Conservation (phyloP, 53 echinoderm and acorn worm genomes). For the Astropecten irregularis region DNA sequence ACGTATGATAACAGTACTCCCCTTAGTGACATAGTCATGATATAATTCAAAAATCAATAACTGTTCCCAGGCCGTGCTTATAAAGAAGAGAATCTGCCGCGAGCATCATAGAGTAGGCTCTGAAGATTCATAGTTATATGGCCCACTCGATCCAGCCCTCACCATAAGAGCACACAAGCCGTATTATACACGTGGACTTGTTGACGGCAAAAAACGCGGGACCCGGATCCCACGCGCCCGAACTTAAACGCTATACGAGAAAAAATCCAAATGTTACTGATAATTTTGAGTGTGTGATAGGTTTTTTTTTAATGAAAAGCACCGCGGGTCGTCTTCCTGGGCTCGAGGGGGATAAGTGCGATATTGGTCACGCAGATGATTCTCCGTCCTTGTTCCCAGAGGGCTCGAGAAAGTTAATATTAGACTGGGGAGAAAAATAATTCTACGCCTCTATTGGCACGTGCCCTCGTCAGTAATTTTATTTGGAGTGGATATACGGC, state of each 20-base stretch:
- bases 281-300: too few relatives aligned
- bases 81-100: neutral
- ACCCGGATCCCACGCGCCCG: too few relatives aligned
- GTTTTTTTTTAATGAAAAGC: neutral
- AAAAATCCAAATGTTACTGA: too few relatives aligned
- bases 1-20: too few relatives aligned
- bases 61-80: neutral
- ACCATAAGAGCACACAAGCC: neutral
- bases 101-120: neutral
- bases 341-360: neutral
- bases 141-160: slow-evolving; percentile 1
- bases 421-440: too few relatives aligned
- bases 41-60: neutral
- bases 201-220: neutral
- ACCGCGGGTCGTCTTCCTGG: neutral
- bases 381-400: neutral
- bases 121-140: neutral
- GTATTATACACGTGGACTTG: slow-evolving; percentile 4
- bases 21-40: neutral
- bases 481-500: too few relatives aligned
- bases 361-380: neutral
- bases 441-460: too few relatives aligned
- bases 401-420: neutral
- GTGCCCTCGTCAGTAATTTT: too few relatives aligned
- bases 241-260: too few relatives aligned